Evolutionary conservation across 2,888 invertebrate genomes (phyloP).

Genomic region (Caenorhabditis sp.): DNA sequence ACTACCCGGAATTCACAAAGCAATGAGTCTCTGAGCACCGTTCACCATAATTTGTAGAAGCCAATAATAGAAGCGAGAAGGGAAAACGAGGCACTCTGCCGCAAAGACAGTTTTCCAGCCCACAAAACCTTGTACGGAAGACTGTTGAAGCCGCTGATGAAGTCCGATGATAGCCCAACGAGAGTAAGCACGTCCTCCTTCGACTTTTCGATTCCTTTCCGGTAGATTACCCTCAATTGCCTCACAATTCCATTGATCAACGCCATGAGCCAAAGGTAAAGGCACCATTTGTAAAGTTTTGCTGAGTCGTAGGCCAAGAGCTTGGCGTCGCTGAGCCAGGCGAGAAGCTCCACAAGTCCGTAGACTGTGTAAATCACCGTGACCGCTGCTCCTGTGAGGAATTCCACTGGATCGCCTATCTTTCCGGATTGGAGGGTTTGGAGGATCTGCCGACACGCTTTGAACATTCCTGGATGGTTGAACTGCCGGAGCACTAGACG

Average conservation of each 20-base stretch:
- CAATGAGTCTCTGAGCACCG: not conserved
- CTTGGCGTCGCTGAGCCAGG: slow-evolving; percentile 74
- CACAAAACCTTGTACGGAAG: slow-evolving; percentile 70
- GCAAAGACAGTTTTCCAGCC: slow-evolving; percentile 69
- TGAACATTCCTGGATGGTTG: slow-evolving; percentile 71
- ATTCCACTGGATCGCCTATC: slow-evolving; percentile 54
- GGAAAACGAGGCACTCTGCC: slow-evolving; percentile 69
- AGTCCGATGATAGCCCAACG: slow-evolving; percentile 67
- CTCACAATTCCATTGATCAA: slow-evolving; percentile 67
- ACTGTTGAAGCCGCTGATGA: slow-evolving; percentile 69
- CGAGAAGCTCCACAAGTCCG: slow-evolving; percentile 68
- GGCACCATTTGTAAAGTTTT: slow-evolving; percentile 67
- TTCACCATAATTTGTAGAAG: slow-evolving; percentile 64
- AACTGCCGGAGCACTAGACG: slow-evolving; percentile 70
- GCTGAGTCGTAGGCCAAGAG: slow-evolving; percentile 65
- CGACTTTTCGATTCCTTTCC: slow-evolving; percentile 57
- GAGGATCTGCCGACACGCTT: slow-evolving; percentile 61
- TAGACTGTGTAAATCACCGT: slow-evolving; percentile 74
- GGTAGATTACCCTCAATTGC: slow-evolving; percentile 53
- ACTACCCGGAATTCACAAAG: not conserved
- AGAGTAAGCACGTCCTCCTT: slow-evolving; percentile 65
- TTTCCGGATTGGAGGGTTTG: slow-evolving; percentile 27
- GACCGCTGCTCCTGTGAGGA: slow-evolving; percentile 58
- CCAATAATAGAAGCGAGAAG: slow-evolving; percentile 74
- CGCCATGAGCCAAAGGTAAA: slow-evolving; percentile 72